Evolutionary conservation across 2,888 invertebrate genomes (phyloP).

Genomic region (Aphodius sticticus): DNA sequence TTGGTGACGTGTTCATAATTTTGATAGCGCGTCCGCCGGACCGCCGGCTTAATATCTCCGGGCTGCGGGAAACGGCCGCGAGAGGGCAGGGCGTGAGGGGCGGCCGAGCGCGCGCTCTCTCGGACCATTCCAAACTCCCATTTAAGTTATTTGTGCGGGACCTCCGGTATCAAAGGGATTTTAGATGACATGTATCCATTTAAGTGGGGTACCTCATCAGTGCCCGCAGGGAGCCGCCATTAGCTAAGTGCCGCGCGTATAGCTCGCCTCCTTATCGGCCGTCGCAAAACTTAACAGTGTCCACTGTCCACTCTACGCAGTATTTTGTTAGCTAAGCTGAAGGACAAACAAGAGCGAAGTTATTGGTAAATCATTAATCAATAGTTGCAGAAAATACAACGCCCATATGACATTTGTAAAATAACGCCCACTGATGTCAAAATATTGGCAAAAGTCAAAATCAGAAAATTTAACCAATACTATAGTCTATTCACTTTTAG

Average conservation of each 20-base stretch:
- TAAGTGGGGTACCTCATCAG: conserved; percentile 48
- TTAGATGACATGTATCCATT: conserved; percentile 50
- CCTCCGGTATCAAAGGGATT: conserved; percentile 32
- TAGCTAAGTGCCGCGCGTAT: conserved; percentile 47
- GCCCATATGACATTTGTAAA: no score
- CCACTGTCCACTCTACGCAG: background rate
- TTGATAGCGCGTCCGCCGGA: conserved; percentile 43
- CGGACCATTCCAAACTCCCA: conserved; percentile 41
- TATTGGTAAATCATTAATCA: no score
- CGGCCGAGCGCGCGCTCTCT: background rate
- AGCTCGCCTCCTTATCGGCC: conserved; percentile 25
- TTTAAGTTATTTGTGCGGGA: conserved; percentile 47
- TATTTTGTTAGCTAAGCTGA: background rate
- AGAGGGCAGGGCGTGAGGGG: background rate
- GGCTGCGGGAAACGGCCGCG: background rate
- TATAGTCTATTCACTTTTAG: no score
- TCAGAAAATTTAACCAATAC: no score
- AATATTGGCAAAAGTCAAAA: no score
- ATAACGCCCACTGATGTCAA: no score
- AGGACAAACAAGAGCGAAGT: background rate
- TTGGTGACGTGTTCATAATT: conserved; percentile 49
- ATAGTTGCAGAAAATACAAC: no score
- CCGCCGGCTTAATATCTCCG: conserved; percentile 15
- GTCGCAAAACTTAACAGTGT: background rate
- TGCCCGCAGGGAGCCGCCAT: conserved; percentile 46